phyloP scores from a whole-genome alignment of 53 echinoderm and acorn worm genomes.

The Holothuria scabra region DNA sequence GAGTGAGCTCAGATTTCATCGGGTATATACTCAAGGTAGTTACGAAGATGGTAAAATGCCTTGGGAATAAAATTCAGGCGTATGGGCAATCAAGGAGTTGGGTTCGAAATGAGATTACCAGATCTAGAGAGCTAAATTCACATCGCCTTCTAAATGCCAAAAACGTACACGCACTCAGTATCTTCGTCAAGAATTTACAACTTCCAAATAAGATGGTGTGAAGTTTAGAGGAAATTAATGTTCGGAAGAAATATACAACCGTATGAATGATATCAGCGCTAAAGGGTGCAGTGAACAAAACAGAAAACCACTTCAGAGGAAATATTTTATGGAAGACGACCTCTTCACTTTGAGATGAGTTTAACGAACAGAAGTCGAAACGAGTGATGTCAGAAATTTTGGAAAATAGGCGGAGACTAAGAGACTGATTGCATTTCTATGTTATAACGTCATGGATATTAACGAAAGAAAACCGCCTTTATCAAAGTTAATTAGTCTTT shows the following conservation, averaged over 20 bases:
- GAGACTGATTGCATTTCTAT: too few species aligned
- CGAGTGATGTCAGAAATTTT: too few species aligned
- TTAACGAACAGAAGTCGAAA: too few species aligned
- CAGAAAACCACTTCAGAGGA: too few species aligned
- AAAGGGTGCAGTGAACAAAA: too few species aligned
- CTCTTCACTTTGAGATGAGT: too few species aligned
- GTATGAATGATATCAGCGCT: too few species aligned
- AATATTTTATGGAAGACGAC: too few species aligned
- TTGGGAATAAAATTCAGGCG: constrained; percentile 46
- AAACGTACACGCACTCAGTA: constrained; percentile 19
- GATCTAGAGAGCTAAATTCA: constrained; percentile 20
- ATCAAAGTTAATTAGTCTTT: too few species aligned
- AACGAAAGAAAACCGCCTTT: too few species aligned
- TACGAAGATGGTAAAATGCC: constrained; percentile 36
- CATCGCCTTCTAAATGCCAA: constrained; percentile 37
- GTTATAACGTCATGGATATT: too few species aligned
- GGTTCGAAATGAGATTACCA: constrained; percentile 37
- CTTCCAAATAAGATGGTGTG: constrained; percentile 34
- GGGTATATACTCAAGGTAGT: constrained; percentile 42
- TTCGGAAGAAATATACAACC: constrained; percentile 23
- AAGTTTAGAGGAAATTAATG: constrained; percentile 21
- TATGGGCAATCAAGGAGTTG: constrained; percentile 34
- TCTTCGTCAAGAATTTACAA: constrained; percentile 22
- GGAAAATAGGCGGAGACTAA: too few species aligned
- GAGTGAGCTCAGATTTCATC: constrained; percentile 41